A percentile compares a stretch with the other conserved stretches of the same genome.
These are phyloP conservation scores for Phaedon cochleariae DNA, from an alignment of 2,888 invertebrate species.

Conservation along the genomic window DNA sequence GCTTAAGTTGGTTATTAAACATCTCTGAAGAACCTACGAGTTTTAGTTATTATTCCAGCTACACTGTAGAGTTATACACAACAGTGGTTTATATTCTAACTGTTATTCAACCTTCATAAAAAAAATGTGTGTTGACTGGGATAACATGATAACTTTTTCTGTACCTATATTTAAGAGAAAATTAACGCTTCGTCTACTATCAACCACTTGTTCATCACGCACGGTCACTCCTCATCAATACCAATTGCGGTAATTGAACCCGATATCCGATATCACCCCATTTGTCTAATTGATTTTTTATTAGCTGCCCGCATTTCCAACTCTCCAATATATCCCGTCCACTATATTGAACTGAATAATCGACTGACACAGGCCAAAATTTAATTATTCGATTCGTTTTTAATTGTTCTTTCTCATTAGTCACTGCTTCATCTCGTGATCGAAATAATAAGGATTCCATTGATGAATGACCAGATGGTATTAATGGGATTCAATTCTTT, in stretches of 20 bases:
- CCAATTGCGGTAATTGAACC: slow-evolving; percentile 54
- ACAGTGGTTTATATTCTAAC: too few species aligned
- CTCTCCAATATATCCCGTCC: slow-evolving; percentile 6
- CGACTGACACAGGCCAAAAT: slow-evolving; percentile 21
- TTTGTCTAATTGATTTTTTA: slow-evolving; percentile 54
- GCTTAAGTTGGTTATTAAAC: too few species aligned
- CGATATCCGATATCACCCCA: slow-evolving; percentile 34
- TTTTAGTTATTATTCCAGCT: too few species aligned
- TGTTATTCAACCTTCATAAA: too few species aligned
- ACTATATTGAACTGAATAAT: slow-evolving; percentile 33
- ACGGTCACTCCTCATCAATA: slow-evolving; percentile 49
- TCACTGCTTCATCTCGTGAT: slow-evolving; percentile 25
- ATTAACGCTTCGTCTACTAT: not conserved
- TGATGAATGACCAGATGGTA: slow-evolving; percentile 21
- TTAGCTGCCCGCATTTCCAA: slow-evolving; percentile 47
- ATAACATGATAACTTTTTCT: too few species aligned
- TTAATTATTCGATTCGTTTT: slow-evolving; percentile 35
- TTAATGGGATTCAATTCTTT: slow-evolving; percentile 11
- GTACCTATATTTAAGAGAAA: too few species aligned
- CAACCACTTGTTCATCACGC: slow-evolving; percentile 9
- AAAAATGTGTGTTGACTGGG: too few species aligned
- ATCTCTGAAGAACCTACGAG: too few species aligned
- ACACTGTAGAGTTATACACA: too few species aligned
- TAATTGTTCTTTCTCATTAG: slow-evolving; percentile 36
- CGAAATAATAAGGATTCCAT: slow-evolving; percentile 19